These are phyloP conservation scores for Euborellia annulipes DNA, from an alignment of 1,140 invertebrate genomes.

Conservation along the genomic window DNA sequence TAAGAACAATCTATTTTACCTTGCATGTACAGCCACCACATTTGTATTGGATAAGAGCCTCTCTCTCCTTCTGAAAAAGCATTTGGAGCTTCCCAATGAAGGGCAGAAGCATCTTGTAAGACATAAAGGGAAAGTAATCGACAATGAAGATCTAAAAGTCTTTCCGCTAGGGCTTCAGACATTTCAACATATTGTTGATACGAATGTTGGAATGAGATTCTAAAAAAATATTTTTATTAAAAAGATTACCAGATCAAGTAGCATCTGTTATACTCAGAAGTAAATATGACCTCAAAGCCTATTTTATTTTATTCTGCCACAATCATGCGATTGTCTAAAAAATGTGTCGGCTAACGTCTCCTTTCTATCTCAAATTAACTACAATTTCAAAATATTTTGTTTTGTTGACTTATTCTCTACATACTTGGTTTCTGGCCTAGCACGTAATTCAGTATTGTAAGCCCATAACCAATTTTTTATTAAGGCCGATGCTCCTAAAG, in stretches of 20 bases:
- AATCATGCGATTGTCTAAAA: background rate
- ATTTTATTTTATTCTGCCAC: background rate
- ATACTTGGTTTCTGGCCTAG: no score
- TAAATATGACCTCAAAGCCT: background rate
- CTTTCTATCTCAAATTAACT: background rate
- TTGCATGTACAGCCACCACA: conserved; percentile 76
- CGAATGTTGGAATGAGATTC: conserved; percentile 22
- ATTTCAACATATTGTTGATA: conserved; percentile 62
- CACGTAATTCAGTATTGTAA: conserved; percentile 33
- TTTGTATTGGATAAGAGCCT: conserved; percentile 59
- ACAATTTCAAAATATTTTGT: no score
- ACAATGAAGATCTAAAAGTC: conserved; percentile 58
- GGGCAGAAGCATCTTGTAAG: conserved; percentile 55
- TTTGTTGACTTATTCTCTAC: no score
- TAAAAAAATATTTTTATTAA: conserved; percentile 7
- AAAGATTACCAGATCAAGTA: background rate
- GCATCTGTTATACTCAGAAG: background rate
- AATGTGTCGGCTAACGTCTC: background rate
- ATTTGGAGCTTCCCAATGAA: conserved; percentile 44
- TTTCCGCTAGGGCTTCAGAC: conserved; percentile 61
- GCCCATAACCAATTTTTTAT: conserved; percentile 58
- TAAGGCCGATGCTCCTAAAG: conserved; percentile 57
- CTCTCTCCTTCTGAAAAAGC: conserved; percentile 48
- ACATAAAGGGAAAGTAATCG: conserved; percentile 58
- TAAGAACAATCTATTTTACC: conserved; percentile 28